phyloP scores from a whole-genome alignment of 2,888 invertebrate genomes.

The Ligdia adustata region DNA sequence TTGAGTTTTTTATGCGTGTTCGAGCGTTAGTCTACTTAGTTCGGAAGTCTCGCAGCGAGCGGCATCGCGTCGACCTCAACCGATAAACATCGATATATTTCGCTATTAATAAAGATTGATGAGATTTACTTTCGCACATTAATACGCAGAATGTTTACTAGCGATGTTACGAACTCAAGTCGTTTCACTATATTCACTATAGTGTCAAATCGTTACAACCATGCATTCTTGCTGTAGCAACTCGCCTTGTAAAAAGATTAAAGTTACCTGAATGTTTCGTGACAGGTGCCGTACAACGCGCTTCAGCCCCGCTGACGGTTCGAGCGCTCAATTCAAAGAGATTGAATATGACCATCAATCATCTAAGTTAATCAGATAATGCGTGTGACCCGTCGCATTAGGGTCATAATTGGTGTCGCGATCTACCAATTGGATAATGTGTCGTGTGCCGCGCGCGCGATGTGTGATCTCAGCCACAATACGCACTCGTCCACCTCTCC shows the following conservation, averaged over 20 bases:
- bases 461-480: background rate
- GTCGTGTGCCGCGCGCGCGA: conserved; percentile 34
- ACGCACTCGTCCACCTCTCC: no score
- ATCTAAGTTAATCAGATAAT: conserved; percentile 33
- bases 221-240: no score
- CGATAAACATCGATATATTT: conserved; percentile 6
- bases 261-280: no score
- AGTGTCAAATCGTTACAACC: no score
- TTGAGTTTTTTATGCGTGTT: conserved; percentile 13
- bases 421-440: conserved; percentile 53
- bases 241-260: no score
- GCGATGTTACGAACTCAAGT: background rate
- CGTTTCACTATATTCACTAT: no score
- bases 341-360: conserved; percentile 12
- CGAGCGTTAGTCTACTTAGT: no score
- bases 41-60: no score
- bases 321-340: background rate
- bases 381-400: conserved; percentile 42
- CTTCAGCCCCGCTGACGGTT: background rate
- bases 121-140: background rate
- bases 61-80: conserved; percentile 10
- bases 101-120: background rate
- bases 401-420: conserved; percentile 52
- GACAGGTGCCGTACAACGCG: no score
- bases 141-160: background rate